Percentiles rank a stretch among this genome's conserved stretches.
Evolutionary conservation across 2,113 vertebrate species (phyloP).

Genomic region (Muntiacus muntjak): DNA sequence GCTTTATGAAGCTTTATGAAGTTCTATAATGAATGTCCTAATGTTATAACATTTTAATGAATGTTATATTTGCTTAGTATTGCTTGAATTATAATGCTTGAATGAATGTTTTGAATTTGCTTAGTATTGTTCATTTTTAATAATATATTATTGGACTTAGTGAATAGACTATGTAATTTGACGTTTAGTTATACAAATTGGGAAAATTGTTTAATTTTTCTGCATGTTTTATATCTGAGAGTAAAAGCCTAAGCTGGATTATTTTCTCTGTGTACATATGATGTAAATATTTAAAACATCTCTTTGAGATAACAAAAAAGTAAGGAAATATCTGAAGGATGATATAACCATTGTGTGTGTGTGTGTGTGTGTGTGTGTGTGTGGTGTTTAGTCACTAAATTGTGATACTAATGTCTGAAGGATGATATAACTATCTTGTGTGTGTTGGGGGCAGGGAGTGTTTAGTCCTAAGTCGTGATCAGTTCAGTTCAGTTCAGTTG

Average conservation of each 20-base stretch:
- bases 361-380: not conserved
- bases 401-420: not conserved
- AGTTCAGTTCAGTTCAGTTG: too few relatives aligned
- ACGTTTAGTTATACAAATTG: not conserved
- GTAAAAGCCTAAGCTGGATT: not conserved
- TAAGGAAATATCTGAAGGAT: not conserved
- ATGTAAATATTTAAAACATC: not conserved
- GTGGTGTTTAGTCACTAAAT: not conserved
- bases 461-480: not conserved
- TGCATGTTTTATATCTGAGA: not conserved
- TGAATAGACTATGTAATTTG: not conserved
- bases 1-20: not conserved
- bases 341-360: not conserved
- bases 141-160: not conserved
- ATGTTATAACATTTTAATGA: not conserved
- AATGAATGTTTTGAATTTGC: not conserved
- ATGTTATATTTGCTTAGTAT: not conserved
- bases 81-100: too few relatives aligned
- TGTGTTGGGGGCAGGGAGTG: rapidly evolving
- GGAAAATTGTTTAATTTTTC: not conserved
- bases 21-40: not conserved
- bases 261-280: not conserved
- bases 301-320: not conserved
- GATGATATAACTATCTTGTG: not conserved
- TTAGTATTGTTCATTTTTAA: not conserved